A percentile compares a stretch with the other conserved stretches of the same genome.
Evolutionary conservation across 2,797 vertebrate genomes (phyloP).

Genomic region (Neosilurus hyrtlii): DNA sequence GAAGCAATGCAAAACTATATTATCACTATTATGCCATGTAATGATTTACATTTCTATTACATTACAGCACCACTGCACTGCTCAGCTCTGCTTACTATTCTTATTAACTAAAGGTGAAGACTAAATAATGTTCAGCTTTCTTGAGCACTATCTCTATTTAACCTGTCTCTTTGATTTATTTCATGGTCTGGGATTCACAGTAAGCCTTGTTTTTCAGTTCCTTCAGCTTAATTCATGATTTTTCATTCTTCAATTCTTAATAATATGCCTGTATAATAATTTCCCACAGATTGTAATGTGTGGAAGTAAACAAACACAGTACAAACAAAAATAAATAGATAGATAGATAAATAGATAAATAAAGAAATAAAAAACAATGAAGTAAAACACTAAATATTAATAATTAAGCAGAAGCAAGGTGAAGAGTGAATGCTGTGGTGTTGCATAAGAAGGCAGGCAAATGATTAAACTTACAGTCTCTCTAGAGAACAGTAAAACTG

Average conservation of each 20-base stretch:
- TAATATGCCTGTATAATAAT: constrained; percentile 9
- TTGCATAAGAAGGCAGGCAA: constrained; percentile 3
- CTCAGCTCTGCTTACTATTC: not conserved
- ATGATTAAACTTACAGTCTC: not conserved
- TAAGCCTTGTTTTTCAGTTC: constrained; percentile 1
- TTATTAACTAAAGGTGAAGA: not conserved
- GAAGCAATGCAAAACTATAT: not conserved
- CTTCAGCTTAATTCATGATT: not conserved
- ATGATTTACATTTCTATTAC: not conserved
- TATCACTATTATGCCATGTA: not conserved
- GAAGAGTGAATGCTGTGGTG: not conserved
- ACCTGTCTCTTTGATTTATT: not conserved
- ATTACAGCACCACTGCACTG: not conserved
- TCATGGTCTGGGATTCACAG: not conserved
- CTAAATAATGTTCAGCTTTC: not conserved
- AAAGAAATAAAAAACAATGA: too few species aligned
- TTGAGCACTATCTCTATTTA: not conserved
- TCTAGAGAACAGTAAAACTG: not conserved
- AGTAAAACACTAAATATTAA: too few species aligned
- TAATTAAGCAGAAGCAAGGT: not conserved
- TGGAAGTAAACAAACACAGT: constrained; percentile 40
- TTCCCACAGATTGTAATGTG: constrained; percentile 11
- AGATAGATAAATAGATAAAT: too few species aligned
- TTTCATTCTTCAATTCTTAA: not conserved
- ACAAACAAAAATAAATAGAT: constrained; percentile 5